phyloP scores from a whole-genome alignment of 2,888 invertebrate species.

The Ormia ochracea region DNA sequence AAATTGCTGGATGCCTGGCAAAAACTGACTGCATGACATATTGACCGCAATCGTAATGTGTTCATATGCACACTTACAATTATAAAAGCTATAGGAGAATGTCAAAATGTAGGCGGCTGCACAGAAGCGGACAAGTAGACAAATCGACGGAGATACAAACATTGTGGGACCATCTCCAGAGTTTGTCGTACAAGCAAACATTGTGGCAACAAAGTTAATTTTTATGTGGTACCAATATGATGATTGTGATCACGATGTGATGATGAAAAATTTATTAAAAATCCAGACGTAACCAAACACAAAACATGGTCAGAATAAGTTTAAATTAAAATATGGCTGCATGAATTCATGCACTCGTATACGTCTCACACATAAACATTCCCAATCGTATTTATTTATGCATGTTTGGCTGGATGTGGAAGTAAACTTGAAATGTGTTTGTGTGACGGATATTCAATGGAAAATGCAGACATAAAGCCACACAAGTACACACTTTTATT shows the following conservation, averaged over 20 bases:
- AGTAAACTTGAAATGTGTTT: not conserved
- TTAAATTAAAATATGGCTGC: conserved; percentile 60
- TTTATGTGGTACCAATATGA: conserved; percentile 58
- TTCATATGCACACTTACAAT: conserved; percentile 5
- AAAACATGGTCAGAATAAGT: conserved; percentile 59
- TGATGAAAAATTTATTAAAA: conserved; percentile 58
- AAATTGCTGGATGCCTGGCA: conserved; percentile 7
- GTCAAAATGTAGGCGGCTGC: not conserved
- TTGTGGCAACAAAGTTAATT: conserved; percentile 62
- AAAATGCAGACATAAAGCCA: not conserved
- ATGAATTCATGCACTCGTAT: conserved; percentile 1
- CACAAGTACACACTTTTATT: not conserved
- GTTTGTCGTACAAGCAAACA: conserved; percentile 59
- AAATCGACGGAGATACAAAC: not conserved
- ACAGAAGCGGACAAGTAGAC: not conserved
- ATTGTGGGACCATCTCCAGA: conserved; percentile 32
- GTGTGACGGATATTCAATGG: not conserved
- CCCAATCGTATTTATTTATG: not conserved
- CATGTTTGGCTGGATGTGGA: not conserved
- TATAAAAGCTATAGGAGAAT: not conserved
- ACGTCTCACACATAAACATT: not conserved
- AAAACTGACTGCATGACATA: conserved; percentile 62
- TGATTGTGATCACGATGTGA: conserved; percentile 26
- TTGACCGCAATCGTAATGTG: conserved; percentile 64
- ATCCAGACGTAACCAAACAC: conserved; percentile 52